Conservation (phyloP, 1,140 invertebrate genomes). For the Rhyacophila brunnea region DNA sequence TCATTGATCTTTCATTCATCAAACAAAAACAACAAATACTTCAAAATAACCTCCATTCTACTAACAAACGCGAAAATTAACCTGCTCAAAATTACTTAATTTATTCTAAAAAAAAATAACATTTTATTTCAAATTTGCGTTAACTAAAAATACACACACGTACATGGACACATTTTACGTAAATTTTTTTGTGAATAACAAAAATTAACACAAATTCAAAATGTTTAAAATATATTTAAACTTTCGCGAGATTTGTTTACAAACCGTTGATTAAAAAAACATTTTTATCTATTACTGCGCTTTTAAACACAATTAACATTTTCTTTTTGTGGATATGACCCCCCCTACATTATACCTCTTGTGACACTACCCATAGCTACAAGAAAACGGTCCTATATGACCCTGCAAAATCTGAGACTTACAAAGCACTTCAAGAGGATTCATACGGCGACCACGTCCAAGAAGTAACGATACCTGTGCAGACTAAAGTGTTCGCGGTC, state of each 20-base stretch:
- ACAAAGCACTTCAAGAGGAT: slow-evolving; percentile 78
- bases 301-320: slow-evolving; percentile 29
- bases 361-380: slow-evolving; percentile 46
- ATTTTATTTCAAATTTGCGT: background rate
- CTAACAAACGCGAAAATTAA: slow-evolving; percentile 12
- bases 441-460: slow-evolving; percentile 61
- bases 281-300: slow-evolving; percentile 31
- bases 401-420: slow-evolving; percentile 81
- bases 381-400: slow-evolving; percentile 76
- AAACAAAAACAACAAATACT: slow-evolving; percentile 73
- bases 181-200: background rate
- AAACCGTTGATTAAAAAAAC: background rate
- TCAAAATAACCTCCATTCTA: slow-evolving; percentile 41
- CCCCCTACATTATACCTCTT: slow-evolving; percentile 37
- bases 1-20: slow-evolving; percentile 75
- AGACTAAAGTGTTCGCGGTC: slow-evolving; percentile 70
- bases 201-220: background rate
- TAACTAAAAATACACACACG: too few relatives aligned
- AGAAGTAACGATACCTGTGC: slow-evolving; percentile 66
- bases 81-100: background rate
- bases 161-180: background rate
- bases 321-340: slow-evolving; percentile 37
- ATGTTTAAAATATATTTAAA: background rate
- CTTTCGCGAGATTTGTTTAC: too few relatives aligned
- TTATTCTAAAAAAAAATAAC: background rate